Percentiles rank a stretch among this genome's conserved stretches.
Evolutionary conservation across 2,888 invertebrate species (phyloP).

Genomic region (Stenolophus ochropezus): DNA sequence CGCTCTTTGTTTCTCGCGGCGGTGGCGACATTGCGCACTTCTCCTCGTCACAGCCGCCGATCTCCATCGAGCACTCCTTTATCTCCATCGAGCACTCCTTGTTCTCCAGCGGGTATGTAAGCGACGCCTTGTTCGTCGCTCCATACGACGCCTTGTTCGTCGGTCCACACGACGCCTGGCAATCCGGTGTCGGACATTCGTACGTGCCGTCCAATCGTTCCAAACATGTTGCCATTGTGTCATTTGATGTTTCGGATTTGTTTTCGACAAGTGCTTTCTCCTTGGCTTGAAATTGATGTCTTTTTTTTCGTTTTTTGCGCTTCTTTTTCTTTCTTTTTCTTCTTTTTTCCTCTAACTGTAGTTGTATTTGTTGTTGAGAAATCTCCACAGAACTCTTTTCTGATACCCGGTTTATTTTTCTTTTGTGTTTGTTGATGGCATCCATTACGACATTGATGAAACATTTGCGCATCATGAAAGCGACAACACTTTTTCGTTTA

Average conservation of each 20-base stretch:
- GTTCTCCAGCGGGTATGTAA: not conserved
- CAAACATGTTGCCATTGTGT: not conserved
- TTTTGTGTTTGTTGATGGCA: not conserved
- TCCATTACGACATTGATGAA: not conserved
- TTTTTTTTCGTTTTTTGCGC: no score
- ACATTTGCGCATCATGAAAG: not conserved
- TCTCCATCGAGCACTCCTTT: not conserved
- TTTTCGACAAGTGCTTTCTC: no score
- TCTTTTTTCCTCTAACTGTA: not conserved
- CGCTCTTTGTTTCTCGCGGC: not conserved
- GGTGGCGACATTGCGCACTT: not conserved
- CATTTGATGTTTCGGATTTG: not conserved
- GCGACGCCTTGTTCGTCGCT: not conserved
- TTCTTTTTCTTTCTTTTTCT: not conserved
- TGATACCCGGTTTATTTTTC: no score
- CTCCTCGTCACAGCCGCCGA: not conserved
- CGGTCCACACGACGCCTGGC: not conserved
- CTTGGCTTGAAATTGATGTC: no score
- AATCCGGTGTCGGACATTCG: not conserved
- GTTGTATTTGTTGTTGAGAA: not conserved
- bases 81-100: not conserved
- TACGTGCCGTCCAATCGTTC: not conserved
- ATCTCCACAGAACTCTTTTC: no score
- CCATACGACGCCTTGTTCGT: not conserved
- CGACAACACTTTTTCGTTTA: not conserved